Evolutionary conservation across 1,140 invertebrate species (phyloP).

Genomic region (Mylabris phalerata): DNA sequence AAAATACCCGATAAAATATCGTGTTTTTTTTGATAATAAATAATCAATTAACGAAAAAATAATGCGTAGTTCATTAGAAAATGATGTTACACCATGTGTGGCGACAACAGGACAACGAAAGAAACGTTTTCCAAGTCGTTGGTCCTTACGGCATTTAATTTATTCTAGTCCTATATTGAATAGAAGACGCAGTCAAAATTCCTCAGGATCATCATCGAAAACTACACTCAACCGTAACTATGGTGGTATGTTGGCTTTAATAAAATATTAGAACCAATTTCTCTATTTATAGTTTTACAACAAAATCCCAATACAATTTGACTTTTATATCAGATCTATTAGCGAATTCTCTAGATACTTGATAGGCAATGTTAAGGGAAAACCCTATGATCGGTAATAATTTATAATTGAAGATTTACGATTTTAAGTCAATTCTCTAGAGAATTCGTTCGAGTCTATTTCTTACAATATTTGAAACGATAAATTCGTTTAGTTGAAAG

Average conservation of each 20-base stretch:
- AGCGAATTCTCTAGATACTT: too few species aligned
- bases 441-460: too few species aligned
- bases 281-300: background rate
- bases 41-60: background rate
- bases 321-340: too few species aligned
- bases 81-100: conserved; percentile 31
- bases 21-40: too few species aligned
- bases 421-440: too few species aligned
- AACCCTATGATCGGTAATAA: too few species aligned
- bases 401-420: too few species aligned
- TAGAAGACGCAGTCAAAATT: conserved; percentile 28
- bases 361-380: too few species aligned
- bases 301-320: background rate
- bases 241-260: conserved; percentile 4
- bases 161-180: conserved; percentile 36
- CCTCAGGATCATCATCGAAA: conserved; percentile 27
- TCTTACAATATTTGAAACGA: too few species aligned
- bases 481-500: too few species aligned
- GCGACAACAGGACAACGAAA: conserved; percentile 30
- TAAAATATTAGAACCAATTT: background rate
- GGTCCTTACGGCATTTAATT: conserved; percentile 35
- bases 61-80: conserved; percentile 24
- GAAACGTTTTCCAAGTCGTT: conserved; percentile 34
- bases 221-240: conserved; percentile 18
- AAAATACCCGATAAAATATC: too few species aligned